phyloP scores from a whole-genome alignment of 2,113 vertebrate species.

The Physeter macrocephalus region DNA sequence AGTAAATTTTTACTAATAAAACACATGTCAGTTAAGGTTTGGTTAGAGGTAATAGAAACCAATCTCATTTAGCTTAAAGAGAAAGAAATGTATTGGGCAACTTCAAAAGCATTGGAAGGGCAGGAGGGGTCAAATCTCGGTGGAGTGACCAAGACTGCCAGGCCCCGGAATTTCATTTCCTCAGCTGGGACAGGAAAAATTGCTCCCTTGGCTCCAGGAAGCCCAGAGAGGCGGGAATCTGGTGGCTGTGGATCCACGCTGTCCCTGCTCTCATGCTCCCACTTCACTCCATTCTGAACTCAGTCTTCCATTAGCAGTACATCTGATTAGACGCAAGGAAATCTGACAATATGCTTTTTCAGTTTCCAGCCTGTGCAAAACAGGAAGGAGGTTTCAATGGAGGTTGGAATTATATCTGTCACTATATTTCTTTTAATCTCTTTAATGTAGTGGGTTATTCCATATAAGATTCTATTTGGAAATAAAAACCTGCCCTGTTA shows the following conservation, averaged over 20 bases:
- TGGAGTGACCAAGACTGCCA: too few species aligned
- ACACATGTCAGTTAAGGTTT: neutral
- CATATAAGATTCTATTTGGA: neutral
- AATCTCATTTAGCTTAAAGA: neutral
- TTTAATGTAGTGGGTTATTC: neutral
- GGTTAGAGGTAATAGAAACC: neutral
- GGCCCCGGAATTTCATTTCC: neutral
- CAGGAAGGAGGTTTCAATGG: neutral
- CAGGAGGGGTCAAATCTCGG: neutral
- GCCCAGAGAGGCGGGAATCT: neutral
- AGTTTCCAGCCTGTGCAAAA: neutral
- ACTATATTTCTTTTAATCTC: neutral
- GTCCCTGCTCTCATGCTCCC: neutral
- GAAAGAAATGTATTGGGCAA: neutral
- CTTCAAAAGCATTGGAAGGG: neutral
- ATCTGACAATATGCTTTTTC: too few species aligned
- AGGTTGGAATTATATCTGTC: neutral
- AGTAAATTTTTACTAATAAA: neutral
- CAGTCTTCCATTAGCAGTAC: neutral
- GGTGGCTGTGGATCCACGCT: rapidly evolving
- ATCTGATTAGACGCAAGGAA: neutral
- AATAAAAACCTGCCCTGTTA: neutral
- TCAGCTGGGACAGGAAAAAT: neutral
- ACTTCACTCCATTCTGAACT: neutral
- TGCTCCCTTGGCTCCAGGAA: neutral